Base-by-base conservation (phyloP, 2,797 vertebrate species). In the Cebuella pygmaea region DNA sequence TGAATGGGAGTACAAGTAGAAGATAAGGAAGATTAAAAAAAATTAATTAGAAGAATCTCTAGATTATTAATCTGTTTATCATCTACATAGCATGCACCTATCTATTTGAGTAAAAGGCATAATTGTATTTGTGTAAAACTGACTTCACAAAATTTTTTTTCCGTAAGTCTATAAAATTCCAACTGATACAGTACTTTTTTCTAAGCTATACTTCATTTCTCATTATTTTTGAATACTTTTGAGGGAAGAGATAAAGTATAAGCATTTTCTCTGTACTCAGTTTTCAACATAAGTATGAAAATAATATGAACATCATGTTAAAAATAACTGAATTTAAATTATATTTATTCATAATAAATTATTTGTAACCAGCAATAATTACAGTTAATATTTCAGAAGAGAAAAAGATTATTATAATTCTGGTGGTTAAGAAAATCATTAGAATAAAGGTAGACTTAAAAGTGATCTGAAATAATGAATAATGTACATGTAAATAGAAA, bases 201-300 rank as follows among this genome's bases (percentile, higher is more conserved):
- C 52, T 81, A 50, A 8, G 70, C 20, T 80, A 48, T 57, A 84
- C 12, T 90, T 46, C 17, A 52, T 33, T 93, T 48, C 89, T 1
- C 12, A 67, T 52, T 97, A 78, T 84, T 88, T 86, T 93, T 81
- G 0, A 93, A 82, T 1, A 46, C 4, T 94, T 93, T 57, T 30
- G 15, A 72, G 55, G 14, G 22, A 96, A 61, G 48, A 85, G 7
- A 59, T 94, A 95, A 81, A 93, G 6, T 44, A 80, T 39, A 84
- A 91, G 41, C 7, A 81, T 67, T 82, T 78, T 46, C 22, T 89
- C 27, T 84, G 3, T 64, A 85, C 15, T 95, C 41, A 72, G 11
- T 7, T 88, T 93, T 95, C 84, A 85, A 76, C 17, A 50, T 48
- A 94, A 91, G 95, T 95, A 86, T 67, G 67, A 88, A 96, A 96